A percentile compares a stretch with the other conserved stretches of the same genome.
Conservation (phyloP, 1,140 invertebrate genomes). For the Dendrolimus punctatus region DNA sequence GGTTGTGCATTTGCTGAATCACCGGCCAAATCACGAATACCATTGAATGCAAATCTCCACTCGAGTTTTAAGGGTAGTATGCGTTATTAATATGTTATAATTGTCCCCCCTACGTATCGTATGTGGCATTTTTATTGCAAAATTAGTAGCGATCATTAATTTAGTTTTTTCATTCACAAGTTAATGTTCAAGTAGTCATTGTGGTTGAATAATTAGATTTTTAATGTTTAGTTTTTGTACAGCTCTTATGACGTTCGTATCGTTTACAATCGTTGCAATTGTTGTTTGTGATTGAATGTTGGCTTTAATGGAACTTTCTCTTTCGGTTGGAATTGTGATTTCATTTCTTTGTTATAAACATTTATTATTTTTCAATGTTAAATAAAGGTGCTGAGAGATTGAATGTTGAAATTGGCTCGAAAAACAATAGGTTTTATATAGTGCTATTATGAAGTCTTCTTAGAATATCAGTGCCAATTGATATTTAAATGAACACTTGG, state of each 20-base stretch:
- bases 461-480: too few species aligned
- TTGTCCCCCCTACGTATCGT: constrained; percentile 62
- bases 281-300: background rate
- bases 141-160: constrained; percentile 70
- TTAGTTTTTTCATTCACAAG: constrained; percentile 15
- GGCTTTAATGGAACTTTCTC: too few species aligned
- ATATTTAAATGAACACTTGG: too few species aligned
- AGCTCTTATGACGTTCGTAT: background rate
- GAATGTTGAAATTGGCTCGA: too few species aligned
- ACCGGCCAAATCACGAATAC: constrained; percentile 55
- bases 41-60: constrained; percentile 67
- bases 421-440: too few species aligned
- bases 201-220: constrained; percentile 1
- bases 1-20: constrained; percentile 16
- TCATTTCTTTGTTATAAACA: too few species aligned
- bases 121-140: constrained; percentile 72
- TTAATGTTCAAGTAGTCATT: background rate
- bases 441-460: too few species aligned
- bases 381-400: too few species aligned
- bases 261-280: constrained; percentile 1
- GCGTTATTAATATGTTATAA: constrained; percentile 71
- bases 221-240: background rate
- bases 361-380: too few species aligned
- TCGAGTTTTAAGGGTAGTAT: constrained; percentile 68
- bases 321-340: too few species aligned